These are phyloP conservation scores for Chaetodon trifasciatus DNA, from an alignment of 2,797 vertebrate genomes.

Conservation along the genomic window DNA sequence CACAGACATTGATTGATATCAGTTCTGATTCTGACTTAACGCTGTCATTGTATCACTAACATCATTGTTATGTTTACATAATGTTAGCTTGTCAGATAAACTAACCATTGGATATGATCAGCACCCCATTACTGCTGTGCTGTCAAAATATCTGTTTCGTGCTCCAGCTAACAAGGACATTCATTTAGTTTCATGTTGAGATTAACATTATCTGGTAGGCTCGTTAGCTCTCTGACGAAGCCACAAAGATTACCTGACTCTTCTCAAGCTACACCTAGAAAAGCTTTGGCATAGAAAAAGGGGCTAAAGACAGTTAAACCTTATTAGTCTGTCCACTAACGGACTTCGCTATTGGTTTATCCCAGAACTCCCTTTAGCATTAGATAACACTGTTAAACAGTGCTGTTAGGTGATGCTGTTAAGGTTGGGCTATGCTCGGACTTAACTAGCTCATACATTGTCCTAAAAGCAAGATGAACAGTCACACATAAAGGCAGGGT, in stretches of 20 bases:
- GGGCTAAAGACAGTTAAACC: neutral
- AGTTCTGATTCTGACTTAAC: constrained; percentile 24
- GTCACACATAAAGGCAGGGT: neutral
- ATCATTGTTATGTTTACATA: constrained; percentile 11
- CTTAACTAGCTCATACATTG: neutral
- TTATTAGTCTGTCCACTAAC: neutral
- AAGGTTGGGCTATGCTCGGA: neutral
- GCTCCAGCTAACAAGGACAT: neutral
- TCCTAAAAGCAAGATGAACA: neutral
- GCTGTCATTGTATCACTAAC: constrained; percentile 9
- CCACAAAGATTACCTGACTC: neutral
- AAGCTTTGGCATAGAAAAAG: neutral
- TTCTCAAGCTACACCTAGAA: neutral
- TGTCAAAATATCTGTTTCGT: constrained; percentile 9
- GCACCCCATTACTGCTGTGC: neutral
- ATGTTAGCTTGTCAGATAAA: constrained; percentile 13
- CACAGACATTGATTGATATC: constrained; percentile 7
- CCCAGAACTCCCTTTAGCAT: neutral
- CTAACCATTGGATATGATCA: constrained; percentile 7
- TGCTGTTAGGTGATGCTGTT: neutral
- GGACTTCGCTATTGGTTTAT: neutral
- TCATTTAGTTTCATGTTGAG: neutral
- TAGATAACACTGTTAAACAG: neutral
- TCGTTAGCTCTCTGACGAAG: neutral
- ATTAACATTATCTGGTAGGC: neutral